phyloP scores from a whole-genome alignment of 2,113 vertebrate genomes.

The Alosa alosa region DNA sequence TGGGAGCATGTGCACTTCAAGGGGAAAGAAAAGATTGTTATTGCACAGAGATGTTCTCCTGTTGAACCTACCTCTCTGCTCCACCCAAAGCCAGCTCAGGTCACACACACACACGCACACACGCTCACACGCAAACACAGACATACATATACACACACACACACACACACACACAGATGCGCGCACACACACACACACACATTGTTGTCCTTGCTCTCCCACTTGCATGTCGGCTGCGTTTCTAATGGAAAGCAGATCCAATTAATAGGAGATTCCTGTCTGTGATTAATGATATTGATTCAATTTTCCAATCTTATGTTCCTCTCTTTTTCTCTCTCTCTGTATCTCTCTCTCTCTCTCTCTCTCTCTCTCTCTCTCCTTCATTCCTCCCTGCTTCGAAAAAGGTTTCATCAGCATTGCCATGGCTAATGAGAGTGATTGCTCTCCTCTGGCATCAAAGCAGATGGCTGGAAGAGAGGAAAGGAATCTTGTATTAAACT shows the following conservation, averaged over 20 bases:
- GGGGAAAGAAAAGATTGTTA: neutral
- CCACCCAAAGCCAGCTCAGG: conserved; percentile 55
- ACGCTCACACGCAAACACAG: neutral
- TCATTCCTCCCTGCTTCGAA: neutral
- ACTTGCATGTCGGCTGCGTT: conserved; percentile 52
- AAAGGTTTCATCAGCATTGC: conserved; percentile 73
- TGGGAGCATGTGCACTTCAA: neutral
- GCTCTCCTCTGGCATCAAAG: conserved; percentile 72
- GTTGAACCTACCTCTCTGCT: conserved; percentile 55
- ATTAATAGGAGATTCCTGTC: conserved; percentile 71
- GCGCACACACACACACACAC: conserved; percentile 28
- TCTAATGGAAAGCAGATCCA: conserved; percentile 73
- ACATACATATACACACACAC: neutral
- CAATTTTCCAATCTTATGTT: conserved; percentile 70
- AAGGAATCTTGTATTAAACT: conserved; percentile 52
- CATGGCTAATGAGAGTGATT: conserved; percentile 77
- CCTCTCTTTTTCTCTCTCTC: conserved; percentile 47
- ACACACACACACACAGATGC: neutral
- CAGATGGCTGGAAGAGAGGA: conserved; percentile 45
- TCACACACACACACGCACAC: conserved; percentile 42
- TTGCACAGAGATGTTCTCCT: conserved; percentile 1
- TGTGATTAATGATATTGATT: conserved; percentile 80
- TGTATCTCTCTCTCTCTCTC: conserved; percentile 14
- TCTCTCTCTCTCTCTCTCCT: conserved; percentile 35
- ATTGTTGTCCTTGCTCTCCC: conserved; percentile 32